Percentiles rank a stretch among this genome's conserved stretches.
Conservation (phyloP, 2,797 vertebrate species). For the Alauda arvensis region DNA sequence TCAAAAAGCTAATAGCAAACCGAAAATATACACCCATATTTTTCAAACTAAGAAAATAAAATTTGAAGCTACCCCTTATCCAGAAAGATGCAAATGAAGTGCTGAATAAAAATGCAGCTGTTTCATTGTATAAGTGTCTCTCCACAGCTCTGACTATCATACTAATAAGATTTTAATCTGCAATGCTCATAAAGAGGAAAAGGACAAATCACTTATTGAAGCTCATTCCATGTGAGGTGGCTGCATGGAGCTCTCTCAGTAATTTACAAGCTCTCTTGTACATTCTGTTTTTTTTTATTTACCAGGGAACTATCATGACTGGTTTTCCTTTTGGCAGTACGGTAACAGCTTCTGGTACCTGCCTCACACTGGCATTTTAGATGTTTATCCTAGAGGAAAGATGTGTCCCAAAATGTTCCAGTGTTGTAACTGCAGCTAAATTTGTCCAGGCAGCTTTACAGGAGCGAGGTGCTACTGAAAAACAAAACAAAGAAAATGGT, state of each 20-base stretch:
- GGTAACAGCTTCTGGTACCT: background rate
- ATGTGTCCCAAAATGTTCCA: background rate
- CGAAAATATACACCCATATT: background rate
- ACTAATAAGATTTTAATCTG: background rate
- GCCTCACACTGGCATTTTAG: background rate
- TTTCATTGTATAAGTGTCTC: background rate
- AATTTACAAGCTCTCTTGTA: background rate
- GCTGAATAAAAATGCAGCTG: constrained; percentile 4
- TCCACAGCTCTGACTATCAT: background rate
- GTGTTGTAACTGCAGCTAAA: background rate
- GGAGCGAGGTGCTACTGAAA: background rate
- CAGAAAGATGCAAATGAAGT: background rate
- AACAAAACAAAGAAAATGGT: background rate
- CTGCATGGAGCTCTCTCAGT: background rate
- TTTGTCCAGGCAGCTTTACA: background rate
- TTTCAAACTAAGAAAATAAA: background rate
- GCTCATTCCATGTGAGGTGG: background rate
- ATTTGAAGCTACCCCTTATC: background rate
- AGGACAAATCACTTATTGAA: background rate
- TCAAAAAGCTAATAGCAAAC: background rate
- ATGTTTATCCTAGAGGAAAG: constrained; percentile 9
- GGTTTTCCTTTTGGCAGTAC: background rate
- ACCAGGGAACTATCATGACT: background rate
- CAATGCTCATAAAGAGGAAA: background rate
- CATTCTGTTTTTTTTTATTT: background rate